A percentile compares a stretch with the other conserved stretches of the same genome.
Conservation (phyloP, 2,888 invertebrate species). For the Zygothrica quintamaculata region DNA sequence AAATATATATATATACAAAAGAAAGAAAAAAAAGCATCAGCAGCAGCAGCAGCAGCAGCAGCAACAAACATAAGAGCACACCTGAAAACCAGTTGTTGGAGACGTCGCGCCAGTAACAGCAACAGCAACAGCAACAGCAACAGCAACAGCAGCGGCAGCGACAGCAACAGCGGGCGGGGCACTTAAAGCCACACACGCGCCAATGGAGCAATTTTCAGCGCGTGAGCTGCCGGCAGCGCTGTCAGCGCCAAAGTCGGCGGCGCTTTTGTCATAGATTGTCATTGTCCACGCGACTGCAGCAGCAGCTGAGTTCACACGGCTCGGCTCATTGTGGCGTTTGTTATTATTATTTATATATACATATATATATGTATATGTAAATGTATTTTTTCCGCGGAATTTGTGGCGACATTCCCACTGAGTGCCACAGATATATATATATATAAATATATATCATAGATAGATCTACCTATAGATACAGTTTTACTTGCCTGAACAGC, state of each 20-base stretch:
- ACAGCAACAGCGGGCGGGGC: constrained; percentile 48
- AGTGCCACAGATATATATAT: constrained; percentile 49
- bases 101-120: constrained; percentile 36
- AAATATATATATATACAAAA: constrained; percentile 12
- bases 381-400: constrained; percentile 63
- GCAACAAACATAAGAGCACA: constrained; percentile 46
- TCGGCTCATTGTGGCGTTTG: constrained; percentile 62
- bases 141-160: constrained; percentile 3
- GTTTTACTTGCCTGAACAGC: constrained; percentile 22
- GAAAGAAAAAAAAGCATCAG: constrained; percentile 46
- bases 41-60: too few relatives aligned
- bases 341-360: too few relatives aligned
- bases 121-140: constrained; percentile 17
- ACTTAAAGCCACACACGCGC: constrained; percentile 72
- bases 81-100: constrained; percentile 54
- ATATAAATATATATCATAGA: constrained; percentile 11
- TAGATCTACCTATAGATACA: constrained; percentile 41
- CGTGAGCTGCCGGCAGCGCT: constrained; percentile 49
- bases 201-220: constrained; percentile 67
- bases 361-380: too few relatives aligned
- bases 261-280: constrained; percentile 72
- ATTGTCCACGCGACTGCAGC: constrained; percentile 73
- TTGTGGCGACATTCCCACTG: constrained; percentile 72
- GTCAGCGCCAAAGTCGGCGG: constrained; percentile 34
- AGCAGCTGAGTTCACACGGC: constrained; percentile 75